Percentiles rank a stretch among this genome's conserved stretches.
Conservation (phyloP, 2,113 vertebrate genomes). For the Blennius ocellaris region DNA sequence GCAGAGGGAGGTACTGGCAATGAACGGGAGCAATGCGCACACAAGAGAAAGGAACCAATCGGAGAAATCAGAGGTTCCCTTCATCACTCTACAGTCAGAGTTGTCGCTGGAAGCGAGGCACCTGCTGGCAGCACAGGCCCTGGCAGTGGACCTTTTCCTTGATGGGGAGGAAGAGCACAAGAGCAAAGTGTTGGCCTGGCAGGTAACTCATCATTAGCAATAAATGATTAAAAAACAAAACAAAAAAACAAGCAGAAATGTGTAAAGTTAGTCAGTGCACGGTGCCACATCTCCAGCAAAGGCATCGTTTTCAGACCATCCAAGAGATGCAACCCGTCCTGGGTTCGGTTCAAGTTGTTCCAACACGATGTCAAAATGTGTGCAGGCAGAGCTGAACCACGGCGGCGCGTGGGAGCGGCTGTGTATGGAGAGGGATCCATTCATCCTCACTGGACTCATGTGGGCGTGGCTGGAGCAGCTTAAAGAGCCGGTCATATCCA, state of each 20-base stretch:
- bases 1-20: slow-evolving; percentile 37
- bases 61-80: slow-evolving; percentile 80
- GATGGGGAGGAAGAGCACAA: slow-evolving; percentile 86
- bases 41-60: slow-evolving; percentile 54
- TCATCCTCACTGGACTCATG: slow-evolving; percentile 92
- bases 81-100: slow-evolving; percentile 87
- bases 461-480: slow-evolving; percentile 98
- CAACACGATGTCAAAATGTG: neutral
- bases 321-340: too few relatives aligned
- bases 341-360: too few relatives aligned
- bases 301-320: too few relatives aligned
- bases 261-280: too few relatives aligned
- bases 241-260: too few relatives aligned
- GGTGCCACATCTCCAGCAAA: too few relatives aligned
- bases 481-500: slow-evolving; percentile 89
- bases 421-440: slow-evolving; percentile 91
- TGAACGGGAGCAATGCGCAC: slow-evolving; percentile 19
- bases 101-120: slow-evolving; percentile 86
- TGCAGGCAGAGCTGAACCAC: slow-evolving; percentile 92
- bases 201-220: slow-evolving; percentile 81
- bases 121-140: slow-evolving; percentile 89
- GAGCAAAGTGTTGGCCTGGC: slow-evolving; percentile 88
- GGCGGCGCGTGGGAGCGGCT: slow-evolving; percentile 94
- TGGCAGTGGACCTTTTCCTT: slow-evolving; percentile 88
- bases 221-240: too few relatives aligned